Percentiles rank a stretch among this genome's conserved stretches.
Conservation (phyloP, 2,888 invertebrate species). For the Actias luna region DNA sequence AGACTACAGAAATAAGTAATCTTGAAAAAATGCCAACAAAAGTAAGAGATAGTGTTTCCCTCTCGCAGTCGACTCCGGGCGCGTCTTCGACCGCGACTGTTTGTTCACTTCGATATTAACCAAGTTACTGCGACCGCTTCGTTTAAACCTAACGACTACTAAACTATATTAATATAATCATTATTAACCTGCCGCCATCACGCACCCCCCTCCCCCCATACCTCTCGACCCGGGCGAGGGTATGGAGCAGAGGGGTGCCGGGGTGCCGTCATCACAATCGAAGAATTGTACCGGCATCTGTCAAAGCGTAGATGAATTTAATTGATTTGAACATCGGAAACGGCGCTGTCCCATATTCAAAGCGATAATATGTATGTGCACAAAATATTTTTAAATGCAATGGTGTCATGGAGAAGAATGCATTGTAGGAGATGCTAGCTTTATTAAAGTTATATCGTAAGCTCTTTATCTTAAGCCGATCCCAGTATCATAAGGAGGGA, state of each 20-base stretch:
- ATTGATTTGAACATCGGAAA: constrained; percentile 59
- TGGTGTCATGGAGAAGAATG: background rate
- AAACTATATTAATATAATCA: constrained; percentile 77
- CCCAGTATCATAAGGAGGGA: too few species aligned
- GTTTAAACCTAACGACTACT: constrained; percentile 66
- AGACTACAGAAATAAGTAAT: too few species aligned
- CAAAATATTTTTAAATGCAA: background rate
- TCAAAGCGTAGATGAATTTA: constrained; percentile 64
- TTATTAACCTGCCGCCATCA: constrained; percentile 59
- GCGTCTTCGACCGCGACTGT: constrained; percentile 55
- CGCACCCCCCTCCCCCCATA: constrained; percentile 22
- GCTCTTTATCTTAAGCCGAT: background rate
- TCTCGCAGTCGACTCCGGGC: constrained; percentile 30
- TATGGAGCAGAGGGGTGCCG: constrained; percentile 18
- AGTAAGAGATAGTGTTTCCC: background rate
- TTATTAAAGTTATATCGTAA: background rate
- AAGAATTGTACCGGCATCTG: constrained; percentile 44
- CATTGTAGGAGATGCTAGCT: background rate
- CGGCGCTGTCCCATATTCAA: constrained; percentile 26
- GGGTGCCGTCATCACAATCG: constrained; percentile 32
- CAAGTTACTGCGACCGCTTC: constrained; percentile 64
- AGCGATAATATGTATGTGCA: background rate
- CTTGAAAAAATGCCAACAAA: background rate
- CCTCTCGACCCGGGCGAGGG: constrained; percentile 22
- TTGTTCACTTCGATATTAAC: constrained; percentile 68